phyloP scores from a whole-genome alignment of 2,113 vertebrate genomes.

The Sander vitreus region DNA sequence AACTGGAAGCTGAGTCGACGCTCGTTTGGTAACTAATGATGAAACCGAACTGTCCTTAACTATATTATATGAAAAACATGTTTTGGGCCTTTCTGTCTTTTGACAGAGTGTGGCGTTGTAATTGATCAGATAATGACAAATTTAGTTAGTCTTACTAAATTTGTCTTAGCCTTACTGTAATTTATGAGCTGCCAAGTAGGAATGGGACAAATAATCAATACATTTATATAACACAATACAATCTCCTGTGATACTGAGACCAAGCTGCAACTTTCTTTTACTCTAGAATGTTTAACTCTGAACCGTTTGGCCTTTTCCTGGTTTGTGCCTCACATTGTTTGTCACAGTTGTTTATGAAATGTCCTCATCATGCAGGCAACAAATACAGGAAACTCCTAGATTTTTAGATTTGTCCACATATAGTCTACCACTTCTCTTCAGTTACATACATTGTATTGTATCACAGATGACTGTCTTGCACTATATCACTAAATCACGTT shows the following conservation, averaged over 20 bases:
- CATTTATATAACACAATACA: constrained; percentile 25
- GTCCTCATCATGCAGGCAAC: too few relatives aligned
- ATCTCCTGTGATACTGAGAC: constrained; percentile 17
- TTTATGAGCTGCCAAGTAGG: fast-evolving
- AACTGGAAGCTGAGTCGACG: constrained; percentile 30
- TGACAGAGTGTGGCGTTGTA: not conserved
- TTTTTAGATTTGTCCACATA: not conserved
- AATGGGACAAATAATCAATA: constrained; percentile 1
- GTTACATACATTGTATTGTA: not conserved
- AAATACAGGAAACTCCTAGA: not conserved
- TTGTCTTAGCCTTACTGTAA: not conserved
- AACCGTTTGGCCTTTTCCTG: not conserved
- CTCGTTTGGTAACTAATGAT: not conserved
- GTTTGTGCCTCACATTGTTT: not conserved
- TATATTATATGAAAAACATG: not conserved
- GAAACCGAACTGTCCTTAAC: not conserved
- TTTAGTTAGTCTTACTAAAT: too few relatives aligned
- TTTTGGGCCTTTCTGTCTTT: not conserved
- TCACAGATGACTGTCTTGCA: constrained; percentile 19
- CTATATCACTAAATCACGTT: constrained; percentile 39
- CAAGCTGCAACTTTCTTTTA: not conserved
- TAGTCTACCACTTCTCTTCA: not conserved
- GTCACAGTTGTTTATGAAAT: too few relatives aligned
- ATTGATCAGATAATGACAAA: not conserved
- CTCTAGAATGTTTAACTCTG: not conserved